These are phyloP conservation scores for Pterocles burchelli DNA, from an alignment of 2,113 vertebrate species.

Conservation along the genomic window DNA sequence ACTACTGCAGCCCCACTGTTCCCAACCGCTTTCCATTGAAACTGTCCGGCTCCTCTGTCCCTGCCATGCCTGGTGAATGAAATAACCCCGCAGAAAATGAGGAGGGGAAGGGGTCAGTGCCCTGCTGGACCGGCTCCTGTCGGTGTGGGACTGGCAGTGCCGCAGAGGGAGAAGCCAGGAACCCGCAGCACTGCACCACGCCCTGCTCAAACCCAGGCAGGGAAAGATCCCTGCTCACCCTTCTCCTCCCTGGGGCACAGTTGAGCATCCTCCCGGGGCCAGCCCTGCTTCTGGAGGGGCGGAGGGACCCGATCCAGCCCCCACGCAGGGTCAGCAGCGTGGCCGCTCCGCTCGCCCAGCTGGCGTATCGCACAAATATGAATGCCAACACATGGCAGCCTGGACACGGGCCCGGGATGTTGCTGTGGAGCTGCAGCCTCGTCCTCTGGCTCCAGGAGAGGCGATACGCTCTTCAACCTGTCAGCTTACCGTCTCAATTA, in stretches of 20 bases:
- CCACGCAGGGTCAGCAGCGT: not conserved
- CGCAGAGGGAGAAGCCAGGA: rapidly evolving
- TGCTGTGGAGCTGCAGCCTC: not conserved
- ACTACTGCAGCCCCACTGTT: not conserved
- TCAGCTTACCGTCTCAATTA: not conserved
- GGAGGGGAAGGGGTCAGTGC: too few relatives aligned
- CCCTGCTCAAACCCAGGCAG: not conserved
- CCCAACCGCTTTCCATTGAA: not conserved
- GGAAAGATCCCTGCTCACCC: not conserved
- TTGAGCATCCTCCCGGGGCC: rapidly evolving
- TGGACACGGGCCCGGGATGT: rapidly evolving
- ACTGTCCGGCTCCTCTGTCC: rapidly evolving
- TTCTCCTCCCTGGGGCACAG: not conserved
- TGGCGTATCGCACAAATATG: not conserved
- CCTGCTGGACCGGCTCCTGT: not conserved
- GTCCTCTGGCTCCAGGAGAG: not conserved
- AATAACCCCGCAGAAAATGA: not conserved
- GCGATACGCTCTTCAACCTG: not conserved
- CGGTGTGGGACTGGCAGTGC: not conserved
- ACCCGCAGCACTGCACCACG: too few relatives aligned
- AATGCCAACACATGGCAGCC: not conserved
- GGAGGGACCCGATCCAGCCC: not conserved
- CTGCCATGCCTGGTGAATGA: not conserved
- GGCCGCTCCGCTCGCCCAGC: not conserved
- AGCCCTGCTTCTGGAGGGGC: not conserved